Percentiles rank a stretch among this genome's conserved stretches.
phyloP scores from a whole-genome alignment of 53 echinoderm and acorn worm genomes.

The Pentamera pediparva region DNA sequence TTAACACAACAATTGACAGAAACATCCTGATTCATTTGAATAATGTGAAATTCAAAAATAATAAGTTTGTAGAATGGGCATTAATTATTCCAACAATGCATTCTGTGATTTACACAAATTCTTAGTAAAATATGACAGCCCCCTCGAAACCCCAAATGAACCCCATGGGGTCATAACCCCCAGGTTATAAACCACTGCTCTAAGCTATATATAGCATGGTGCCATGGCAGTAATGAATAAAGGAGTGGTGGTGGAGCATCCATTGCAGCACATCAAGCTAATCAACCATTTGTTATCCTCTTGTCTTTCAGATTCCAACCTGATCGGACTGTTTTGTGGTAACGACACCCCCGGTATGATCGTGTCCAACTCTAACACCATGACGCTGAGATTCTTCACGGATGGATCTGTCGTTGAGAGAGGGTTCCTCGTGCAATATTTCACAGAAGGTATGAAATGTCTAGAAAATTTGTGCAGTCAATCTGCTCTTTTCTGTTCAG shows the following conservation, averaged over 20 bases:
- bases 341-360: slow-evolving; percentile 57
- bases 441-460: slow-evolving; percentile 57
- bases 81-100: too few species aligned
- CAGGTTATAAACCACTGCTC: too few species aligned
- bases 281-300: background rate
- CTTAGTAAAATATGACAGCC: too few species aligned
- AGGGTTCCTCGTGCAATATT: slow-evolving; percentile 77
- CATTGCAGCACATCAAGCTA: background rate
- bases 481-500: background rate
- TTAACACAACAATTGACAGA: too few species aligned
- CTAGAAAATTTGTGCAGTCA: background rate
- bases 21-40: too few species aligned
- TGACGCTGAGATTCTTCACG: slow-evolving; percentile 75
- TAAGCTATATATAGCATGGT: background rate
- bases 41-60: too few species aligned
- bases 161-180: too few species aligned
- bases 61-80: too few species aligned
- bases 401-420: slow-evolving; percentile 73
- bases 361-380: slow-evolving; percentile 63
- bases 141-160: too few species aligned
- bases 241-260: background rate
- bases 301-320: slow-evolving; percentile 55
- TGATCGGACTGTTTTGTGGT: slow-evolving; percentile 84
- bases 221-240: background rate
- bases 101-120: too few species aligned